These are phyloP conservation scores for Nymphalis urticae DNA, from an alignment of 2,888 invertebrate genomes.

Conservation along the genomic window DNA sequence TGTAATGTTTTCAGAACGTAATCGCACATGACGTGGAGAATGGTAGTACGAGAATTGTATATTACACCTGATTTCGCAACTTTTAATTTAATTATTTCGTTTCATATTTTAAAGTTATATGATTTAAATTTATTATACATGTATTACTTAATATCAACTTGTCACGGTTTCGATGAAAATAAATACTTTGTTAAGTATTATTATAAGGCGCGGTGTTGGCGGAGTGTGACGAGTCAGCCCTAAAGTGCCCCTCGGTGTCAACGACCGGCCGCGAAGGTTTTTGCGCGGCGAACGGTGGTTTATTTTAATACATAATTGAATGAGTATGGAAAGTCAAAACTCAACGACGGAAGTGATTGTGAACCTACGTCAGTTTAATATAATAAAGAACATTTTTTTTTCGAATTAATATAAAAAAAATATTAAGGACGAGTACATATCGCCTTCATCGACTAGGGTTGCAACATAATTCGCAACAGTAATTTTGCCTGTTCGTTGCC, in stretches of 20 bases:
- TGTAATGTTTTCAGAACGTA: constrained; percentile 20
- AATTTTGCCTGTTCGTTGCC: constrained; percentile 63
- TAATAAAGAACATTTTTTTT: not conserved
- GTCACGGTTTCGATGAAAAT: constrained; percentile 43
- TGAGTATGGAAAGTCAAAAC: constrained; percentile 71
- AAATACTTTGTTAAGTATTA: constrained; percentile 52
- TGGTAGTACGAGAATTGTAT: constrained; percentile 19
- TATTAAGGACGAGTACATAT: not conserved
- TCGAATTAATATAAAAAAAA: not conserved
- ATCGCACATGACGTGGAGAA: constrained; percentile 19
- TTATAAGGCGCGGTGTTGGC: constrained; percentile 57
- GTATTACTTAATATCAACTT: constrained; percentile 41
- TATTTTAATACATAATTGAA: constrained; percentile 74
- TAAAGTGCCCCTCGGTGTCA: constrained; percentile 78
- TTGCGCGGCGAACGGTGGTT: constrained; percentile 73
- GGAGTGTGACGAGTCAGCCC: constrained; percentile 73
- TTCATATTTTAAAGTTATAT: constrained; percentile 32
- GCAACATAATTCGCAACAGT: constrained; percentile 54
- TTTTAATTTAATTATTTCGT: constrained; percentile 36
- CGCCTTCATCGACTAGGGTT: not conserved
- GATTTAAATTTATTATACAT: constrained; percentile 38
- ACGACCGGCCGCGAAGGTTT: constrained; percentile 74
- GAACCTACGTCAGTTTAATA: constrained; percentile 24
- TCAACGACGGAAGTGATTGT: constrained; percentile 43
- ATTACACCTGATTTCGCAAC: constrained; percentile 35